These are phyloP conservation scores for Sebastes cheni DNA, from an alignment of 2,797 vertebrate genomes.

Conservation along the genomic window DNA sequence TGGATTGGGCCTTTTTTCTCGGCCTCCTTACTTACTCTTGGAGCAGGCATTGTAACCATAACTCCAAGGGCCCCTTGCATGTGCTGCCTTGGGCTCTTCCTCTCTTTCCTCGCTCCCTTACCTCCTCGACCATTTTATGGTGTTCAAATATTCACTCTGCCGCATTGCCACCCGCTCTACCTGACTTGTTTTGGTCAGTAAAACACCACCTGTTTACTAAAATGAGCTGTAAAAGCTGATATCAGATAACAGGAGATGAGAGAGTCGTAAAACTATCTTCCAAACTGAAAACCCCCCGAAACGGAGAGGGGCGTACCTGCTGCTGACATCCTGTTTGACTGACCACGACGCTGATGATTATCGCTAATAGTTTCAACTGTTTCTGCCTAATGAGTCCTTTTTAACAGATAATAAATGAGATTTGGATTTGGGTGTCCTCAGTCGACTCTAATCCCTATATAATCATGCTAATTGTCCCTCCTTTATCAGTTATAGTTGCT, in stretches of 20 bases:
- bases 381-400: background rate
- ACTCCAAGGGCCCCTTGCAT: conserved; percentile 21
- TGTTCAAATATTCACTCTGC: conserved; percentile 4
- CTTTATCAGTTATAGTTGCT: background rate
- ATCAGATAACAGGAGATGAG: no score
- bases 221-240: background rate
- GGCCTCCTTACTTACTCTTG: conserved; percentile 40
- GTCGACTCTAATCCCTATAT: background rate
- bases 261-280: background rate
- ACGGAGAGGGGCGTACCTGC: background rate
- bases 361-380: background rate
- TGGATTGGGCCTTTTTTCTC: conserved; percentile 59
- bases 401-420: background rate
- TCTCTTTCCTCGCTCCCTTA: conserved; percentile 12
- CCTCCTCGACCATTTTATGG: background rate
- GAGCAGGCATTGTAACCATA: conserved; percentile 48
- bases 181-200: background rate
- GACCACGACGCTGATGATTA: background rate
- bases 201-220: background rate
- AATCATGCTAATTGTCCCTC: background rate
- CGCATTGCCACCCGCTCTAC: background rate
- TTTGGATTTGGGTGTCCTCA: background rate
- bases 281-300: background rate
- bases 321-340: conserved; percentile 18
- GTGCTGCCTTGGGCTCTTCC: conserved; percentile 24